Base-by-base conservation (phyloP, 2,888 invertebrate species). In the Drosophila falleni region DNA sequence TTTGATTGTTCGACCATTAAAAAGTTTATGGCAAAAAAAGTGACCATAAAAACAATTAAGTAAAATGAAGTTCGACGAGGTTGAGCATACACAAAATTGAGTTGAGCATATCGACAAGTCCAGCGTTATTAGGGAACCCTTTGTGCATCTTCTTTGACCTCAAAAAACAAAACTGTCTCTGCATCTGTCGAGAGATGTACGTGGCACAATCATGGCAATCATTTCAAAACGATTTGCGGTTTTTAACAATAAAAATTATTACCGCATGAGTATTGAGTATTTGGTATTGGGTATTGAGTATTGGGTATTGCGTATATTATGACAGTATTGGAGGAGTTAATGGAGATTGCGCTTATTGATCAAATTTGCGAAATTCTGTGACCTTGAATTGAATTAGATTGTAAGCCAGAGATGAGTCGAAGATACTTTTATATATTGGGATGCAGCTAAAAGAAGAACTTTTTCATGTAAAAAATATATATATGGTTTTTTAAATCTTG, bases 1-100 rank as follows among this genome's bases (percentile, higher is more conserved):
- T 78, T 82, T 76, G 72, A 85, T 87, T 80, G 78, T 66, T 60
- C 42, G 70, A 13, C 46, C 78, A 66, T 67, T 71, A 87, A 87
- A 87, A 82, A 39, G 65, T 84, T 83, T 56, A 87, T 59, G 74
- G 71, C 77, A 70, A 62, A 62, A 75, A 80, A 70, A 82, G 68
- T 71, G 86, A 71, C 63, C 84, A 78, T 83, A 81, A 87, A 87
- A 70, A 70, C 83, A 87, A 83, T 83, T 83, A 87, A 60, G 59
- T 66, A 60, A 76, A 83, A 68, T 69, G 59, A 85, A 82, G 42
- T 67, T 62, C 19, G 49, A 33, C 33, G 23, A 35, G 33, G 33
- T 44, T 44, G 11, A 33, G 42, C 33, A 47, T 26, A 35, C 16
- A 23, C 23, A 8, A 26, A 41, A 31, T 55, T 19, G 35, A 54